Conservation (phyloP, 2,113 vertebrate genomes). For the Barbus barbus region DNA sequence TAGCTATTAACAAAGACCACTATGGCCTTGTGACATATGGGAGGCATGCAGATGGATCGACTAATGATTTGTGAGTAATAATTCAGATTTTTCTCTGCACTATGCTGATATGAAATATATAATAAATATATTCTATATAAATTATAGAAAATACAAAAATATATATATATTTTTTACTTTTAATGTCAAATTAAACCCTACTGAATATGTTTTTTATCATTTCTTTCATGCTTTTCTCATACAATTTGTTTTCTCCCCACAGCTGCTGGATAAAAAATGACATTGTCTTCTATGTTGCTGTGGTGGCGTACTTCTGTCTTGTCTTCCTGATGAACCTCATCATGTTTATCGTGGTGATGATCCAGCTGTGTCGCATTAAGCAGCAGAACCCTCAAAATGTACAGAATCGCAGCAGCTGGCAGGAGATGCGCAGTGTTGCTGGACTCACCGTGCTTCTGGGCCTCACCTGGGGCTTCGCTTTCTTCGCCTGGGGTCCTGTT, state of each 20-base stretch:
- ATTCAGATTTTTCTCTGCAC: neutral
- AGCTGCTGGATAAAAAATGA: conserved; percentile 94
- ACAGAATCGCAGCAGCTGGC: conserved; percentile 82
- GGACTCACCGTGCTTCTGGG: conserved; percentile 91
- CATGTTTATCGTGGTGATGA: conserved; percentile 94
- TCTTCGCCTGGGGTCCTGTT: conserved; percentile 89
- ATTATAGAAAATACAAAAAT: neutral
- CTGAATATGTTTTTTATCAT: neutral
- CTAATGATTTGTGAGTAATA: conserved; percentile 46
- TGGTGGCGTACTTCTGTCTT: conserved; percentile 90
- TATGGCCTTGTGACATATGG: conserved; percentile 86
- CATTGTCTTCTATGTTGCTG: conserved; percentile 89
- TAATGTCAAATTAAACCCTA: neutral
- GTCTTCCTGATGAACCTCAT: conserved; percentile 88
- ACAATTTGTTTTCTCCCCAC: conserved; percentile 42
- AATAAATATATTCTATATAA: neutral
- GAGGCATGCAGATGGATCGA: conserved; percentile 63
- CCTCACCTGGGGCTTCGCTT: conserved; percentile 95
- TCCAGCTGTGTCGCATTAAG: conserved; percentile 91
- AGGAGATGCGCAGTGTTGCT: conserved; percentile 84
- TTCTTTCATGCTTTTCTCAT: neutral
- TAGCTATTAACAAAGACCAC: conserved; percentile 80
- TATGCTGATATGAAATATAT: neutral
- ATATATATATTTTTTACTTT: neutral
- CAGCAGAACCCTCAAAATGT: conserved; percentile 87